These are phyloP conservation scores for Leptopterna dolabrata DNA, from an alignment of 2,888 invertebrate genomes.

Conservation along the genomic window DNA sequence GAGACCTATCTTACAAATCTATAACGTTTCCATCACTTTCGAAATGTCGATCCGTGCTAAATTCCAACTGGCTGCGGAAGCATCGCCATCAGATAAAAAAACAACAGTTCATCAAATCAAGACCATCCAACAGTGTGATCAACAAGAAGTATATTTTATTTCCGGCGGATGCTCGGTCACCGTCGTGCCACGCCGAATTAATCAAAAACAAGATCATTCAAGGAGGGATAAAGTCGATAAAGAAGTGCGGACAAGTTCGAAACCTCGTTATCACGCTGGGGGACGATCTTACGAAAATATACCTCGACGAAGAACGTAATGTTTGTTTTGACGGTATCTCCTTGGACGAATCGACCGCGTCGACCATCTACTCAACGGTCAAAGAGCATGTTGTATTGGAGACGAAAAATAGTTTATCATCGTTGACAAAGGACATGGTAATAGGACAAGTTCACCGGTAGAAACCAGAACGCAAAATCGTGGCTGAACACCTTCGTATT, in stretches of 20 bases:
- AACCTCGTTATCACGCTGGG: slow-evolving; percentile 2
- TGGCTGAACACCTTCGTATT: background rate
- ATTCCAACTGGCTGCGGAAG: slow-evolving; percentile 19
- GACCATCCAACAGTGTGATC: slow-evolving; percentile 7
- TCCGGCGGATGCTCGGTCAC: background rate
- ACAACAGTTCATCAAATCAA: background rate
- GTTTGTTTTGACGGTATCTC: slow-evolving; percentile 17
- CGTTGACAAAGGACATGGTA: slow-evolving; percentile 24
- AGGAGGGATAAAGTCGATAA: background rate
- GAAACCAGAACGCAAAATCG: slow-evolving; percentile 9
- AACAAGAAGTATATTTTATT: slow-evolving; percentile 20
- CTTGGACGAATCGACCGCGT: slow-evolving; percentile 13
- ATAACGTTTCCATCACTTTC: background rate
- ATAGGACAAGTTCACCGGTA: slow-evolving; percentile 1
- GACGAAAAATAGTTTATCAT: background rate
- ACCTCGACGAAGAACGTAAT: slow-evolving; percentile 13
- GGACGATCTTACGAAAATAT: slow-evolving; percentile 9
- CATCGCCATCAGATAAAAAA: background rate
- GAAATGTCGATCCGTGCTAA: slow-evolving; percentile 18
- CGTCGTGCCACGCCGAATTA: background rate
- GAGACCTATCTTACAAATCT: slow-evolving; percentile 31
- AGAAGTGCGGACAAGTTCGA: background rate
- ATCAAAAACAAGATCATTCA: slow-evolving; percentile 2
- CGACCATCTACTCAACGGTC: background rate
- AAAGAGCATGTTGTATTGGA: background rate